phyloP scores from a whole-genome alignment of 2,888 invertebrate genomes.

The Melanostoma scalare region DNA sequence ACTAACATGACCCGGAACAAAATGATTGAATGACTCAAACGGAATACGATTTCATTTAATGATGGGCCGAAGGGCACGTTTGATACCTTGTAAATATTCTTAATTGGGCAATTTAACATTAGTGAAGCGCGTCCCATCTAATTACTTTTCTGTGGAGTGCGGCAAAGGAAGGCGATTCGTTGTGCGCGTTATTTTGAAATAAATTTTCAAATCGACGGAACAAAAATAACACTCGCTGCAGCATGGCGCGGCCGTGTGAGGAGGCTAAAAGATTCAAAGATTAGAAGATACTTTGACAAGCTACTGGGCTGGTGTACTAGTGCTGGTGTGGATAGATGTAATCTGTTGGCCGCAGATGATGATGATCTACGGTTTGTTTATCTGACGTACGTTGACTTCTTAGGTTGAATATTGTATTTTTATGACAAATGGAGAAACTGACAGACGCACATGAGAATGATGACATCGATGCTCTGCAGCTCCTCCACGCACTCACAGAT shows the following conservation, averaged over 20 bases:
- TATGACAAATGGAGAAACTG: slow-evolving; percentile 71
- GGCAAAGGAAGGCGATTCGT: slow-evolving; percentile 26
- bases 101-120: slow-evolving; percentile 81
- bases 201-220: slow-evolving; percentile 58
- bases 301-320: neutral
- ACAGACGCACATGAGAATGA: slow-evolving; percentile 64
- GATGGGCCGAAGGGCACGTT: slow-evolving; percentile 70
- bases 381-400: slow-evolving; percentile 72
- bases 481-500: slow-evolving; percentile 26
- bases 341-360: slow-evolving; percentile 71
- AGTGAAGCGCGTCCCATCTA: slow-evolving; percentile 79
- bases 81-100: slow-evolving; percentile 79
- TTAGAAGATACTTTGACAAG: slow-evolving; percentile 35
- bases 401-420: slow-evolving; percentile 49
- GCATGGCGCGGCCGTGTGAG: slow-evolving; percentile 10
- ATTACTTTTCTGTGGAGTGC: slow-evolving; percentile 48
- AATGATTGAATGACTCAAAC: slow-evolving; percentile 38
- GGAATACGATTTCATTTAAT: slow-evolving; percentile 49
- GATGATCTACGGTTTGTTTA: slow-evolving; percentile 73
- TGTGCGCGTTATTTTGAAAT: slow-evolving; percentile 59
- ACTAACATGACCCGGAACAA: slow-evolving; percentile 65
- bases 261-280: slow-evolving; percentile 6
- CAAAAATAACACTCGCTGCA: slow-evolving; percentile 51
- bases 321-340: slow-evolving; percentile 68
- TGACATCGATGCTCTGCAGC: slow-evolving; percentile 57